Percentiles rank a stretch among this genome's conserved stretches.
Evolutionary conservation across 37 sponge, comb jelly and placozoan species (phyloP).

Genomic region (Hormiphora californensis): DNA sequence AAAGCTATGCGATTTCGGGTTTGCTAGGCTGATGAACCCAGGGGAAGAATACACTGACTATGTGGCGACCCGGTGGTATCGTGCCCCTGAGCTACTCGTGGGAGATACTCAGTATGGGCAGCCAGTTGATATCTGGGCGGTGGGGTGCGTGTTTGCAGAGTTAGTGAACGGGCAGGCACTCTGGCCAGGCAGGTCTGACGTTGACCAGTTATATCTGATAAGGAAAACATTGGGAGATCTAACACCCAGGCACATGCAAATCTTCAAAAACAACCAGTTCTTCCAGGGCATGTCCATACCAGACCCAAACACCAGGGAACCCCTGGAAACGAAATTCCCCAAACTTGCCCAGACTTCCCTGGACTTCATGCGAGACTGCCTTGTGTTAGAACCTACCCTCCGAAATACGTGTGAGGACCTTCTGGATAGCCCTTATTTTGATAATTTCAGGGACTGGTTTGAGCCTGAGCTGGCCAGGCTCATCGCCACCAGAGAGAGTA

Average conservation of each 20-base stretch:
- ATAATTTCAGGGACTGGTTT: conserved; percentile 87
- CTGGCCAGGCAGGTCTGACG: conserved; percentile 92
- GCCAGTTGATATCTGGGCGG: conserved; percentile 95
- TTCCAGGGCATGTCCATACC: conserved; percentile 82
- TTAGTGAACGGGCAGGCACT: conserved; percentile 81
- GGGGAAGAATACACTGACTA: conserved; percentile 97
- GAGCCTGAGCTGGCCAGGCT: conserved; percentile 73
- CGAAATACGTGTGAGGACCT: conserved; percentile 87
- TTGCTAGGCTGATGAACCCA: conserved; percentile 86
- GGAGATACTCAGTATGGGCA: conserved; percentile 97
- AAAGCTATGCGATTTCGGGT: conserved; percentile 96
- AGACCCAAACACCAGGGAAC: conserved; percentile 68
- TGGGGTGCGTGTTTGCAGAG: conserved; percentile 97
- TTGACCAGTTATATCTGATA: conserved; percentile 89
- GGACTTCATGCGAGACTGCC: conserved; percentile 72
- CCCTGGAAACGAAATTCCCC: conserved; percentile 67
- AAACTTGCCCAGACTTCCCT: conserved; percentile 56
- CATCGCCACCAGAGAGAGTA: conserved; percentile 32
- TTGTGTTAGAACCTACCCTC: conserved; percentile 80
- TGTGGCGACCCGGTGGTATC: conserved; percentile 95
- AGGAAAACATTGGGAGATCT: conserved; percentile 84
- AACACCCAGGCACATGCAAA: conserved; percentile 79
- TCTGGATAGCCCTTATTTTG: conserved; percentile 83
- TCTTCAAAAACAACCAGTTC: conserved; percentile 73
- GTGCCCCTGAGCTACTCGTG: conserved; percentile 93